Evolutionary conservation across 2,888 invertebrate species (phyloP).

Genomic region (Blera fallax): DNA sequence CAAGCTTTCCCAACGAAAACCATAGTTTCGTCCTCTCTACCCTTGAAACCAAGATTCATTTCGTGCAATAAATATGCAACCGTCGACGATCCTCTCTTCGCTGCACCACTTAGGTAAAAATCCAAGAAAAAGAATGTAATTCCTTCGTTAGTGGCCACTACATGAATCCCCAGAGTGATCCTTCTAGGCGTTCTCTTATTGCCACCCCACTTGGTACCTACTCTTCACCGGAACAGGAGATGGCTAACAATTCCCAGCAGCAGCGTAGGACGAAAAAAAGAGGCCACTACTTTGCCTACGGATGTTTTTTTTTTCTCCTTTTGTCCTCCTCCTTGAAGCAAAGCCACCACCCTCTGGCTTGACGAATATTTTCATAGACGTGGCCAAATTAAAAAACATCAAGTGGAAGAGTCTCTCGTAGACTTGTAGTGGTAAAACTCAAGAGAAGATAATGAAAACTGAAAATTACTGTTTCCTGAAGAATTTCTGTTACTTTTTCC

Average conservation of each 20-base stretch:
- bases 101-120: not conserved
- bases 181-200: too few species aligned
- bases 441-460: constrained; percentile 63
- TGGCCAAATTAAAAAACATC: constrained; percentile 58
- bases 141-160: constrained; percentile 51
- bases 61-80: not conserved
- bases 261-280: not conserved
- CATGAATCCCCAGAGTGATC: constrained; percentile 35
- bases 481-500: constrained; percentile 1
- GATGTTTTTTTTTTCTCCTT: not conserved
- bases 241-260: constrained; percentile 27
- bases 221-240: constrained; percentile 9
- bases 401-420: constrained; percentile 27
- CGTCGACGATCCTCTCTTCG: not conserved
- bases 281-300: constrained; percentile 32
- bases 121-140: constrained; percentile 36
- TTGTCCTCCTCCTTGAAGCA: not conserved
- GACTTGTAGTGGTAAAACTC: constrained; percentile 21
- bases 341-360: constrained; percentile 4
- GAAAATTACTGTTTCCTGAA: constrained; percentile 68
- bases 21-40: too few species aligned
- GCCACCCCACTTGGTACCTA: not conserved
- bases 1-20: too few species aligned
- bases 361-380: constrained; percentile 57
- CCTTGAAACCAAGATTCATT: not conserved